phyloP scores from a whole-genome alignment of 2,888 invertebrate genomes.

The Gymnocheta viridis region DNA sequence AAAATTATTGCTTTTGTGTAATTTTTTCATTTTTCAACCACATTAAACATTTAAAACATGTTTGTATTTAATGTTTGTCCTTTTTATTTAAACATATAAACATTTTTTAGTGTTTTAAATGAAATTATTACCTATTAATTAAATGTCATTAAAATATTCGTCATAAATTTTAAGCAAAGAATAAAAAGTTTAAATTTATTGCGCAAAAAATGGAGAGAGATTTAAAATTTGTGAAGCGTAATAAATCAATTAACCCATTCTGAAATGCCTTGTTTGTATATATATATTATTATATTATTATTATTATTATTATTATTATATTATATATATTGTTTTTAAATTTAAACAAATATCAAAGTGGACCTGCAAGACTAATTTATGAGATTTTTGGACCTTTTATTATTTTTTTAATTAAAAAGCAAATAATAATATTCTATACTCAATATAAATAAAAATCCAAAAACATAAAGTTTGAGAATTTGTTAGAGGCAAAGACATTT shows the following conservation, averaged over 20 bases:
- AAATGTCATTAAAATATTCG: constrained; percentile 61
- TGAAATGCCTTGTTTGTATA: background rate
- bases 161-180: constrained; percentile 54
- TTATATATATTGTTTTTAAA: no score
- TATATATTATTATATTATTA: background rate
- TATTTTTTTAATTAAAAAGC: no score
- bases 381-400: no score
- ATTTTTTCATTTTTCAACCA: background rate
- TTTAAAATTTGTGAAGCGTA: background rate
- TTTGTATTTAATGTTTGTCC: background rate
- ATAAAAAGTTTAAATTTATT: constrained; percentile 11
- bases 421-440: no score
- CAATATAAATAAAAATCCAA: no score
- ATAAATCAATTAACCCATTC: background rate
- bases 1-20: constrained; percentile 52
- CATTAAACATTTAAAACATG: constrained; percentile 9
- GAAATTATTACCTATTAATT: constrained; percentile 63
- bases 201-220: background rate
- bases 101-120: constrained; percentile 29
- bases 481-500: no score
- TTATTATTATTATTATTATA: no score
- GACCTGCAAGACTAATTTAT: no score
- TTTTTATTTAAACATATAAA: constrained; percentile 7
- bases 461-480: no score
- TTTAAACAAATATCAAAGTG: no score